Base-by-base conservation (phyloP, 2,888 invertebrate genomes). In the Acrocera orbiculus region DNA sequence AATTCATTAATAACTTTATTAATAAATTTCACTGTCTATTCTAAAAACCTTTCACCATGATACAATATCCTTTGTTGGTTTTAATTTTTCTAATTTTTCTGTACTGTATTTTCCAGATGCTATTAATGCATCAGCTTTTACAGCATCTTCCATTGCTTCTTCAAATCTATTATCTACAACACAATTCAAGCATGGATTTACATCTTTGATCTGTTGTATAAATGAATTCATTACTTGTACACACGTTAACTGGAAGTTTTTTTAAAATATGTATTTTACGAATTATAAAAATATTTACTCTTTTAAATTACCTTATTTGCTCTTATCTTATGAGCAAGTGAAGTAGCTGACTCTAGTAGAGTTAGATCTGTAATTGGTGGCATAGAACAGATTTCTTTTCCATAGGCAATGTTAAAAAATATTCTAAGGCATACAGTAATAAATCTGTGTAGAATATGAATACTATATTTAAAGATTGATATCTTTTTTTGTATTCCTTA, bases 61-160 rank as follows among this genome's bases (percentile, higher is more conserved):
- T 76, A 45, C 81, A 78, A 54, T 7, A 2, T 87, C 90, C 65
- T 92, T 92, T 2, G 83, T 82, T 10, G 92, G 90, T 51, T 76
- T 77, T 32, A 75, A 69, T 39, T 62, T 62, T 16, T 69, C 73
- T 39, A 86, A 62, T 45, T 71, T 62, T 36, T 73, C 69, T 20
- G 61, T 56, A 3, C 73, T 64, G 42, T 70, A 66, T 4, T 63
- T 53, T 4, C 69, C 69, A 5, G 70, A 69, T 38, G 64, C 64
- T 23, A 87, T 64, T 10, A 82, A 60, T 35, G 69, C 65, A 53
- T 93, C 92, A 6, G 76, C 79, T 40, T 67, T 67, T 36, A 61
- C 62, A 1, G 92, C 90, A 48, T 90, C 87, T 44, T 72, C 67
- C 20, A 81, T 48, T 0, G 92, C 92, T 29, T 71, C 70, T 16